Evolutionary conservation across 2,113 vertebrate species (phyloP).

Genomic region (Pungitius pungitius): DNA sequence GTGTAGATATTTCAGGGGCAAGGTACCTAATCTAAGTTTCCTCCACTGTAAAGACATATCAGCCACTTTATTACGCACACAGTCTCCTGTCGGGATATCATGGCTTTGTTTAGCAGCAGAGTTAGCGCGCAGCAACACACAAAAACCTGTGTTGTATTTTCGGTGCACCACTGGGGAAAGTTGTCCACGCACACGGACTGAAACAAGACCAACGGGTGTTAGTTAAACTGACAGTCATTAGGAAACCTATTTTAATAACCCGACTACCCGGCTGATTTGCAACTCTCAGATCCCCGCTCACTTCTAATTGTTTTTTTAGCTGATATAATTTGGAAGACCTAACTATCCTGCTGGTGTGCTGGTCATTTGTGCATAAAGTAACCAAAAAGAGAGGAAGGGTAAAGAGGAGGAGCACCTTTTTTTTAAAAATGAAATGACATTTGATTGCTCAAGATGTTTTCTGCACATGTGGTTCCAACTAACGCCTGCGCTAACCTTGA

Average conservation of each 20-base stretch:
- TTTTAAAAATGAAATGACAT: slow-evolving; percentile 67
- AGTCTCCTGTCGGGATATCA: neutral
- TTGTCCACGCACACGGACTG: neutral
- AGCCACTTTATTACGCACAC: slow-evolving; percentile 18
- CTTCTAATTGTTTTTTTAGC: slow-evolving; percentile 80
- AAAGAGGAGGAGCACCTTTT: slow-evolving; percentile 17
- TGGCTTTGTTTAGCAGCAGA: slow-evolving; percentile 9
- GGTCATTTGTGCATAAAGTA: slow-evolving; percentile 58
- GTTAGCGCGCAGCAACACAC: slow-evolving; percentile 17
- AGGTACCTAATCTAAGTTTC: slow-evolving; percentile 49
- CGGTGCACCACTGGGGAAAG: neutral
- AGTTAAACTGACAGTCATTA: slow-evolving; percentile 69
- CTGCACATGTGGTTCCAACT: slow-evolving; percentile 54
- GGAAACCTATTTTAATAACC: slow-evolving; percentile 70
- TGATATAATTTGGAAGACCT: slow-evolving; percentile 71
- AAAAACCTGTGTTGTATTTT: slow-evolving; percentile 25
- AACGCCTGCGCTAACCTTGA: slow-evolving; percentile 61
- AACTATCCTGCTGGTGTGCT: slow-evolving; percentile 58
- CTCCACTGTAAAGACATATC: slow-evolving; percentile 34
- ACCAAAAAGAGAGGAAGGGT: slow-evolving; percentile 32
- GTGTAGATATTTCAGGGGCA: slow-evolving; percentile 38
- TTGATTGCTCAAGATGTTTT: slow-evolving; percentile 62
- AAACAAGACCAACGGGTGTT: slow-evolving; percentile 9
- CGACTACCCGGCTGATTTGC: slow-evolving; percentile 63
- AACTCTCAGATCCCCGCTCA: slow-evolving; percentile 62